Evolutionary conservation across 2,113 vertebrate species (phyloP).

Genomic region (Engraulis encrasicolus): DNA sequence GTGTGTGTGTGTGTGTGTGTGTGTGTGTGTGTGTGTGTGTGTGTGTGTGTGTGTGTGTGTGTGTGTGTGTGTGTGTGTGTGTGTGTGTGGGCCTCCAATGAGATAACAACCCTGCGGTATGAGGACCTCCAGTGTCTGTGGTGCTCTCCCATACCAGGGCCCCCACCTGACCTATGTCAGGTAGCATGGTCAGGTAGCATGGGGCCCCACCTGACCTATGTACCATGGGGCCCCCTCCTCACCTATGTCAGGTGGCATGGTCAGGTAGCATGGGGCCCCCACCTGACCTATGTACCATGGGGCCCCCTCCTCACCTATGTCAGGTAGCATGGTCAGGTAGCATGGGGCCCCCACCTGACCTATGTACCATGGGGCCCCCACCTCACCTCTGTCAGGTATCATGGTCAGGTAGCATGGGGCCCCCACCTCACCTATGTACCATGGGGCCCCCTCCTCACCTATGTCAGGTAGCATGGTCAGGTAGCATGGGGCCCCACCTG

Average conservation of each 20-base stretch:
- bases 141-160: not conserved
- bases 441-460: not conserved
- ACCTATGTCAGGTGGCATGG: not conserved
- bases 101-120: not conserved
- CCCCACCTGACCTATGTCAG: not conserved
- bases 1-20: not conserved
- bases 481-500: not conserved
- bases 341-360: not conserved
- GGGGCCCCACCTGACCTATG: not conserved
- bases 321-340: not conserved
- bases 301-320: not conserved
- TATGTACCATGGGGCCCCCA: not conserved
- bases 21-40: not conserved
- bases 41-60: not conserved
- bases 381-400: not conserved
- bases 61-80: not conserved
- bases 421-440: not conserved
- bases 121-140: not conserved
- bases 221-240: too few species aligned
- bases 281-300: not conserved
- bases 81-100: not conserved
- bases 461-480: not conserved
- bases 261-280: not conserved
- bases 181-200: not conserved
- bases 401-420: not conserved